Conservation (phyloP, 2,888 invertebrate species). For the Baccha elongata region DNA sequence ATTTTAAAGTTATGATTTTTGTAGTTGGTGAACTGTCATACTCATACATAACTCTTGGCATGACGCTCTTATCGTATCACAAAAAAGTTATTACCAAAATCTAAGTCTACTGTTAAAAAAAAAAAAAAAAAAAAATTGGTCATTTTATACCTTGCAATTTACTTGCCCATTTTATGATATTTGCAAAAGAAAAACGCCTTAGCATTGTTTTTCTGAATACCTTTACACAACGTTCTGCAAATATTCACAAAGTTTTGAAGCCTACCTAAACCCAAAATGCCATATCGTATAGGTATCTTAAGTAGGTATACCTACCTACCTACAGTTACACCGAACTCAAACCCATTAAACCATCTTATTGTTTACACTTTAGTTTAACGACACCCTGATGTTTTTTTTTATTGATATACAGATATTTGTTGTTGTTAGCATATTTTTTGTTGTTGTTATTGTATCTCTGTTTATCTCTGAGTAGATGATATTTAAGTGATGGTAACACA, state of each 20-base stretch:
- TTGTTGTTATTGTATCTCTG: neutral
- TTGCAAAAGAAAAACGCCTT: neutral
- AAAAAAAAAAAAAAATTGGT: too few species aligned
- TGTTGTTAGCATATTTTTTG: neutral
- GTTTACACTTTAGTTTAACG: constrained; percentile 12
- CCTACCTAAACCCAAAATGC: constrained; percentile 8
- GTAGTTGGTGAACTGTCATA: too few species aligned
- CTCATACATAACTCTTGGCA: too few species aligned
- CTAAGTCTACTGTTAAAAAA: too few species aligned
- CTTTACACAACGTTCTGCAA: neutral
- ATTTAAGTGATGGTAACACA: constrained; percentile 4
- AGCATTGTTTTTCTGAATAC: neutral
- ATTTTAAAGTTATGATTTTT: too few species aligned
- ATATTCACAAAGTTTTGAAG: neutral
- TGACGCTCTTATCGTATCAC: too few species aligned
- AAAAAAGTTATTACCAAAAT: too few species aligned
- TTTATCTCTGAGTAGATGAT: neutral
- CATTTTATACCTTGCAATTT: too few species aligned
- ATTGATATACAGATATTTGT: neutral
- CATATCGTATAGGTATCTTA: neutral
- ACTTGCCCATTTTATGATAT: too few species aligned
- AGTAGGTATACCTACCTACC: neutral
- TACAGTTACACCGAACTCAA: neutral
- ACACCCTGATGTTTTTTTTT: constrained; percentile 1
- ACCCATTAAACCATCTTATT: constrained; percentile 6